These are phyloP conservation scores for Drosophila paracracens DNA, from an alignment of 2,888 invertebrate genomes.

Conservation along the genomic window DNA sequence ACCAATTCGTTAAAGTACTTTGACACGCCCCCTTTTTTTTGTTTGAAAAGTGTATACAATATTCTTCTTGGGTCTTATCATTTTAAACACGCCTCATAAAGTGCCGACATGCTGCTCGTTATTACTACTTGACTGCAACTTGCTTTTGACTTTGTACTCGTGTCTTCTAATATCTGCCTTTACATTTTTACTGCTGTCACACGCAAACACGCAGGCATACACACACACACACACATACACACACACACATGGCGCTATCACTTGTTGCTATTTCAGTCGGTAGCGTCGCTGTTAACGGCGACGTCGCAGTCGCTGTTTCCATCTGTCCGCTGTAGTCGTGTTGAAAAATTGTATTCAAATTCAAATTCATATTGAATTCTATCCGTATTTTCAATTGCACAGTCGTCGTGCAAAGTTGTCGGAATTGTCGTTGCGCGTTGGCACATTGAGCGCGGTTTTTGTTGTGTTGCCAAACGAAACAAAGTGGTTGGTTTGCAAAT, in stretches of 20 bases:
- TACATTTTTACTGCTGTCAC: conserved; percentile 40
- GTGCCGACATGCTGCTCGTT: conserved; percentile 22
- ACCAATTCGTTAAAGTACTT: not conserved
- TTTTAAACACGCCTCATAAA: conserved; percentile 48
- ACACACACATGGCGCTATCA: conserved; percentile 57
- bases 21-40: not conserved
- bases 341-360: conserved; percentile 74
- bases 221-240: conserved; percentile 1
- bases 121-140: conserved; percentile 33
- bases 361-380: conserved; percentile 73
- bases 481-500: conserved; percentile 13
- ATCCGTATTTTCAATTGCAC: conserved; percentile 77
- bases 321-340: conserved; percentile 29
- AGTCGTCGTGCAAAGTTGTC: conserved; percentile 64
- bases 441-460: conserved; percentile 25
- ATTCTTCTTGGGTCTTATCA: conserved; percentile 29
- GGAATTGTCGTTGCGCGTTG: conserved; percentile 20
- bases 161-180: conserved; percentile 30
- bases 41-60: conserved; percentile 13
- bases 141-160: conserved; percentile 39
- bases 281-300: conserved; percentile 34
- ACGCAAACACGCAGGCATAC: conserved; percentile 9
- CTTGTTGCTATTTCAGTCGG: conserved; percentile 67
- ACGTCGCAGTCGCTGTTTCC: conserved; percentile 25
- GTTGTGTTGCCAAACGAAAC: conserved; percentile 17